Base-by-base conservation (phyloP, 2,888 invertebrate species). In the Metallyticus violacea region DNA sequence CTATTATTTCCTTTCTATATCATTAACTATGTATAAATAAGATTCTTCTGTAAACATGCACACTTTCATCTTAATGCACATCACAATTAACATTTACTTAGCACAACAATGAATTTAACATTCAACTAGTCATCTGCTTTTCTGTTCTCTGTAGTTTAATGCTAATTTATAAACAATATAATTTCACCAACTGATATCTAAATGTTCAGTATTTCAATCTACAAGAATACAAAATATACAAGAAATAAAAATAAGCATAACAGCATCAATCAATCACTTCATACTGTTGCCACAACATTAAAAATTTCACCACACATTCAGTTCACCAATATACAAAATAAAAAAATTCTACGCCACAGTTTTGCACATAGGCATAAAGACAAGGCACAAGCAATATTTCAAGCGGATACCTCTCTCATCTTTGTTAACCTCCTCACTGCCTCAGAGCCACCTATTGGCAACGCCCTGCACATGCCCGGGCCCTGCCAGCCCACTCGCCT, bases 401-500 rank as follows among this genome's bases (percentile, higher is more conserved):
- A 81, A 30, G 6, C 25, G 30, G 40, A 30, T 81, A 81, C 81
- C 78, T 78, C 26, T 26, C 7, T 78, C 78, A 26, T 78, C 7
- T 7, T 26, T 26, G 30, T 83, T 27, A 62, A 76, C 62, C 62
- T 83, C 62, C 77, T 83, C 83, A 83, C 77, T 76, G 62, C 83
- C 27, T 76, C 62, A 62, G 26, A 81, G 81, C 81, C 81, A 81
- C 40, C 81, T 81, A 81, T 40, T 40, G 79, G 79, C 79, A 80
- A 80, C 29, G 28, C 27, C 79, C n/a, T 27, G 81, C 29, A 25
- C 81, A 81, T 81, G 30, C 26, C 40, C 26, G 81, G 25, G 26
- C 81, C 81, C 81, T 81, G 81, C 81, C 81, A 22, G 30, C 81
- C 81, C 81, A 81, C 81, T 40, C 81, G 30, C 81, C 30, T 25